phyloP scores from a whole-genome alignment of 2,888 invertebrate species.

The Chrysopilus asiliformis region DNA sequence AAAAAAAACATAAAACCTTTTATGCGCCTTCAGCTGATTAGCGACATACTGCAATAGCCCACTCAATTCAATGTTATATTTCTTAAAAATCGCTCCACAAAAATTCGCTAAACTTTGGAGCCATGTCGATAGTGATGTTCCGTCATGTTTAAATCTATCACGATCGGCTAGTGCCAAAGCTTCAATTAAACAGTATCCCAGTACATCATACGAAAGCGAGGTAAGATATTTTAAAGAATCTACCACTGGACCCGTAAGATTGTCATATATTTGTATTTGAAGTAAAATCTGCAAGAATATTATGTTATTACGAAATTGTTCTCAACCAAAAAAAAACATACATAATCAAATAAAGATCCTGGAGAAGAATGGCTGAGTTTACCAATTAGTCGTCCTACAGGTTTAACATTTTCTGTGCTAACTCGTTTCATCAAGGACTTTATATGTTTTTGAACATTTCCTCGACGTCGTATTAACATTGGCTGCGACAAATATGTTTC shows the following conservation, averaged over 20 bases:
- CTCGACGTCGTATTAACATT: conserved; percentile 66
- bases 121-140: conserved; percentile 87
- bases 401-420: conserved; percentile 97
- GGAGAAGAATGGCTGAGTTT: conserved; percentile 95
- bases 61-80: conserved; percentile 90
- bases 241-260: conserved; percentile 90
- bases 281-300: conserved; percentile 41
- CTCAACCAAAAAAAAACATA: conserved; percentile 31
- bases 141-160: conserved; percentile 70
- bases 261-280: conserved; percentile 87
- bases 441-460: conserved; percentile 78
- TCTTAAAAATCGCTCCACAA: conserved; percentile 92
- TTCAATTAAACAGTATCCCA: conserved; percentile 91
- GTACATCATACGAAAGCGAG: conserved; percentile 85
- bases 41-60: conserved; percentile 94
- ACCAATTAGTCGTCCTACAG: conserved; percentile 87
- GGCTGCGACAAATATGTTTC: conserved; percentile 74
- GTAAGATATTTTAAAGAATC: conserved; percentile 96
- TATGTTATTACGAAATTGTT: not conserved
- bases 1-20: conserved; percentile 48
- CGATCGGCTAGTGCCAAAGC: conserved; percentile 69
- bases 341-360: conserved; percentile 91
- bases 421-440: conserved; percentile 95
- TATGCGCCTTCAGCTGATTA: conserved; percentile 90
- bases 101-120: conserved; percentile 89